Conservation (phyloP, 2,797 vertebrate genomes). For the Argya squamiceps region DNA sequence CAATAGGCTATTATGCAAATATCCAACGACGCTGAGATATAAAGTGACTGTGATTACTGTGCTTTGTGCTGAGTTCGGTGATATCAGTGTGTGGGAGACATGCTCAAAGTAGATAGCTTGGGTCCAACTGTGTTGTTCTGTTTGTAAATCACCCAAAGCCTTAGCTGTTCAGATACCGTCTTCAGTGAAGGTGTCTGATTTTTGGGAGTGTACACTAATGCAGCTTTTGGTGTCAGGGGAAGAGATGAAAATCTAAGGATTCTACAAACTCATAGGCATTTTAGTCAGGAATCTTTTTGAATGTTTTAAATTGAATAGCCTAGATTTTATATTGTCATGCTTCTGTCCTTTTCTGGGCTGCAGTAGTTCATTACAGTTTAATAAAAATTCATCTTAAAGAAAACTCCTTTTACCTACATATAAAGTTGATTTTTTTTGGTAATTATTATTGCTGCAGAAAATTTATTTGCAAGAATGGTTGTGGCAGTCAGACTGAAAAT, state of each 20-base stretch:
- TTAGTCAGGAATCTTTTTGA: background rate
- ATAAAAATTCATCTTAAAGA: background rate
- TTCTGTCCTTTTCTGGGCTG: background rate
- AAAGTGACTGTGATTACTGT: background rate
- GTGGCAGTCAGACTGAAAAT: background rate
- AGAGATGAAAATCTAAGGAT: background rate
- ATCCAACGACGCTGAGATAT: background rate
- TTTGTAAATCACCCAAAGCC: background rate
- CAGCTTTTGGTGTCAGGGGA: background rate
- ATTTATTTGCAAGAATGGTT: background rate
- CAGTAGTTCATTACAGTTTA: background rate
- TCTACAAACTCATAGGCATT: background rate
- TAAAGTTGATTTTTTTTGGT: background rate
- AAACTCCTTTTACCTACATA: background rate
- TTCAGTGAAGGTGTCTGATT: background rate
- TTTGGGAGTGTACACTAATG: background rate
- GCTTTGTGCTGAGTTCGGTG: background rate
- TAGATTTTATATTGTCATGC: background rate
- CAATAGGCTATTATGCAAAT: conserved; percentile 11
- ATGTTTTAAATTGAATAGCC: background rate
- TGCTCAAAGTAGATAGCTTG: background rate
- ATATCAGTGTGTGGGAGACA: background rate
- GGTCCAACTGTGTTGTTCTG: background rate
- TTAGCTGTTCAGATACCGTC: background rate
- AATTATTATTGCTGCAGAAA: background rate